phyloP scores from a whole-genome alignment of 1,140 invertebrate species.

The Laupala kohalensis region DNA sequence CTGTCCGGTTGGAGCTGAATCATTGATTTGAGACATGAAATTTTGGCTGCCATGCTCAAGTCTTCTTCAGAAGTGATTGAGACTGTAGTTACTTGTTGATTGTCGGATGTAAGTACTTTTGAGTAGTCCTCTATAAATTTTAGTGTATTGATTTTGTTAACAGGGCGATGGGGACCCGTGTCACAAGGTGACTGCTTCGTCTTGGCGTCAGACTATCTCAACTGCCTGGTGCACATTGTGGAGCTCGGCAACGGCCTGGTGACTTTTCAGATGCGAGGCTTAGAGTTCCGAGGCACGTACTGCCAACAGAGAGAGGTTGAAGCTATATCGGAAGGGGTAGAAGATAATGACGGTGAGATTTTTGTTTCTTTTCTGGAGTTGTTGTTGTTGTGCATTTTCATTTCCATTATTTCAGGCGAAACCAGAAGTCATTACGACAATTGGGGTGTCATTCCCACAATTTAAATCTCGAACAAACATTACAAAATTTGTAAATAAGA shows the following conservation, averaged over 20 bases:
- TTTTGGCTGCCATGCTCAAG: background rate
- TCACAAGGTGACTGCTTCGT: conserved; percentile 95
- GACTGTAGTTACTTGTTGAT: background rate
- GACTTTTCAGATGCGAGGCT: conserved; percentile 92
- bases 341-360: conserved; percentile 80
- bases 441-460: too few species aligned
- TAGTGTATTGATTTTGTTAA: conserved; percentile 10
- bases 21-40: too few species aligned
- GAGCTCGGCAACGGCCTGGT: conserved; percentile 97
- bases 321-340: conserved; percentile 93
- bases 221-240: conserved; percentile 94
- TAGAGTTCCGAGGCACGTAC: conserved; percentile 97
- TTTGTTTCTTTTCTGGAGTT: too few species aligned
- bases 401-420: too few species aligned
- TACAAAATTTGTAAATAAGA: too few species aligned
- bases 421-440: too few species aligned
- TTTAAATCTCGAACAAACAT: too few species aligned
- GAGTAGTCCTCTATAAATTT: background rate
- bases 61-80: background rate
- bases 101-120: background rate
- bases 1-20: too few species aligned
- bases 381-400: too few species aligned
- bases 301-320: conserved; percentile 96
- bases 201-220: conserved; percentile 91
- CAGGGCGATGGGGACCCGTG: conserved; percentile 72